Base-by-base conservation (phyloP, 30 jellyfish, hydroid and myxozoan genomes). In the Clytia hemisphaerica region DNA sequence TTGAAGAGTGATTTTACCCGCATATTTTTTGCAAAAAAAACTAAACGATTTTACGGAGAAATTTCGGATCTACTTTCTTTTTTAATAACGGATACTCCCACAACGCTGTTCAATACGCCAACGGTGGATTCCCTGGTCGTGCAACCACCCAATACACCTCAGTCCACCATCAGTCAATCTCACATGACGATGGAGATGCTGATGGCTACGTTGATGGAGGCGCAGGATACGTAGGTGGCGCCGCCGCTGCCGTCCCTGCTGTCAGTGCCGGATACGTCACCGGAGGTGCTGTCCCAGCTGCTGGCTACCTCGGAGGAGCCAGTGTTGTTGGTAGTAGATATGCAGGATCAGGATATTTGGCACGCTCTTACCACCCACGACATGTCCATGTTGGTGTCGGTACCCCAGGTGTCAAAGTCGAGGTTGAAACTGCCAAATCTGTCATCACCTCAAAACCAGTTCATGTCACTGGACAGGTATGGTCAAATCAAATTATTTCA, bases 321-420 rank as follows among this genome's bases (percentile, higher is more conserved):
- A 15, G 6, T 51, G 66, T 33, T 7, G 10, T 51, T 51, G 66
- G 10, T 51, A 51, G 1, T 51, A 14, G 31, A 51, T 12, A 12
- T 57, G 25, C 25, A 57, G 12, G 30, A n/a, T 31, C 26, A 31
- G 36, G 0, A 57, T 57, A 7, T 6, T 9, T 21, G 25, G 9
- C 36, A 57, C 14, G 30, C 25, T 44, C 40, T 45, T 65, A 65
- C 25, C 78, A 70, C 34, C 85, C 85, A 19, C 67, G 82, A 46
- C 76, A 76, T 34, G 94, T 83, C 22, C 94, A 73, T 65, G 84
- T 83, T 30, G 84, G 77, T 37, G 94, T 83, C 35, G 94, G 92
- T 14, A 83, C 94, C 2, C 94, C 94, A 40, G 58, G 67, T 45
- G 94, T 83, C 9, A 83, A 83, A 75, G 94, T 83, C 31, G 94